A percentile compares a stretch with the other conserved stretches of the same genome.
Conservation (phyloP, 2,113 vertebrate species). For the Pollimyrus isidori region DNA sequence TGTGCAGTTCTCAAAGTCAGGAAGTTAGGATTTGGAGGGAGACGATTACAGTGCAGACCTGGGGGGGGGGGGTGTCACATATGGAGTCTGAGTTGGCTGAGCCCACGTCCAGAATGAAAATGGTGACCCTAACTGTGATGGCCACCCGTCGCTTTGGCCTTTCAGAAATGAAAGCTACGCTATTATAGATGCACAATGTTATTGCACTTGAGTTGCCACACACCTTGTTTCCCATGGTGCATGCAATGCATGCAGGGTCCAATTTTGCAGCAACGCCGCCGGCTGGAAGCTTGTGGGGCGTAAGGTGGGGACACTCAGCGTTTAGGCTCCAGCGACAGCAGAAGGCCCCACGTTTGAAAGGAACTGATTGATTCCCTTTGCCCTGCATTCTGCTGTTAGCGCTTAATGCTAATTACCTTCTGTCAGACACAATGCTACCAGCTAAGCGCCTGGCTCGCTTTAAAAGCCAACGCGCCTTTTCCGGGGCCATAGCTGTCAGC, state of each 20-base stretch:
- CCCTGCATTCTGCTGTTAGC: conserved; percentile 1
- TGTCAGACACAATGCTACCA: neutral
- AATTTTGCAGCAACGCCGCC: neutral
- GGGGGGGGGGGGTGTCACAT: no score
- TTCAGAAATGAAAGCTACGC: neutral
- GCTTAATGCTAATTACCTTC: neutral
- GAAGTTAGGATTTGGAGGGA: neutral
- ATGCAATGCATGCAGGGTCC: neutral
- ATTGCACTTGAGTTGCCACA: neutral
- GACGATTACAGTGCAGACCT: neutral
- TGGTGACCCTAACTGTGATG: neutral
- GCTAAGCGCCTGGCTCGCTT: neutral
- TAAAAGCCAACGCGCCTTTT: neutral
- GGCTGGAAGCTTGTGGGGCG: neutral
- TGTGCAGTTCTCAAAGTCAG: neutral
- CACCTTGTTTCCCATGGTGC: neutral
- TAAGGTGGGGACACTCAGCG: neutral
- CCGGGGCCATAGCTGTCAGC: neutral
- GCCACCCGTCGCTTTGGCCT: neutral
- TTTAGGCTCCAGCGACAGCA: neutral
- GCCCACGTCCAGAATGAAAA: neutral
- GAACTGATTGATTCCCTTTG: neutral
- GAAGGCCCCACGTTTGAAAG: neutral
- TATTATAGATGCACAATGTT: neutral
- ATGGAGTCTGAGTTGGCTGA: neutral